Conservation (phyloP, 1,140 invertebrate genomes). For the Pogonognathellus flavescens region DNA sequence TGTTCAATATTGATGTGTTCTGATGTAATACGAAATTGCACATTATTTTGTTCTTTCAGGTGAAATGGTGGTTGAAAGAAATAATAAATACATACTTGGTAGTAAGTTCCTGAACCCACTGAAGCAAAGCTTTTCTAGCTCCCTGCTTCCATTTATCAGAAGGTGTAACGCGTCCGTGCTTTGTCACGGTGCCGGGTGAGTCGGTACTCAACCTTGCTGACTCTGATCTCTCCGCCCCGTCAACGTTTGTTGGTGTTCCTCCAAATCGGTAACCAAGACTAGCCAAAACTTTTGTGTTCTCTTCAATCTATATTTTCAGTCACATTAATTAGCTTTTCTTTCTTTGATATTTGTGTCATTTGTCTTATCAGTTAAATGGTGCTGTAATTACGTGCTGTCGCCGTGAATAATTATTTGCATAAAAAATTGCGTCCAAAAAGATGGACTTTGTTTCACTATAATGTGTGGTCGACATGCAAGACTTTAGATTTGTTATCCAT, state of each 20-base stretch:
- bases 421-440: too few relatives aligned
- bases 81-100: conserved; percentile 81
- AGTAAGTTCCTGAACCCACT: conserved; percentile 94
- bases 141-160: conserved; percentile 86
- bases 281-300: conserved; percentile 91
- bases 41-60: too few relatives aligned
- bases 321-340: not conserved
- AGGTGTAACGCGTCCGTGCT: conserved; percentile 62
- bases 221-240: conserved; percentile 71
- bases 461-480: too few relatives aligned
- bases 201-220: conserved; percentile 56
- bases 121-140: conserved; percentile 90
- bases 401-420: too few relatives aligned
- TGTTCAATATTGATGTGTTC: not conserved
- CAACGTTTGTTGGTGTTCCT: conserved; percentile 74
- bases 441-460: too few relatives aligned
- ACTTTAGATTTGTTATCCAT: too few relatives aligned
- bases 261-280: conserved; percentile 85
- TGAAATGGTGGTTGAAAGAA: not conserved
- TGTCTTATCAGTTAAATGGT: conserved; percentile 10
- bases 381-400: conserved; percentile 14
- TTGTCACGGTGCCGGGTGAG: conserved; percentile 58
- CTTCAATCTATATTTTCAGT: conserved; percentile 84
- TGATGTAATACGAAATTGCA: too few relatives aligned
- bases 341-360: not conserved